Base-by-base conservation (phyloP, 2,888 invertebrate genomes). In the Strigamia transsilvanica region DNA sequence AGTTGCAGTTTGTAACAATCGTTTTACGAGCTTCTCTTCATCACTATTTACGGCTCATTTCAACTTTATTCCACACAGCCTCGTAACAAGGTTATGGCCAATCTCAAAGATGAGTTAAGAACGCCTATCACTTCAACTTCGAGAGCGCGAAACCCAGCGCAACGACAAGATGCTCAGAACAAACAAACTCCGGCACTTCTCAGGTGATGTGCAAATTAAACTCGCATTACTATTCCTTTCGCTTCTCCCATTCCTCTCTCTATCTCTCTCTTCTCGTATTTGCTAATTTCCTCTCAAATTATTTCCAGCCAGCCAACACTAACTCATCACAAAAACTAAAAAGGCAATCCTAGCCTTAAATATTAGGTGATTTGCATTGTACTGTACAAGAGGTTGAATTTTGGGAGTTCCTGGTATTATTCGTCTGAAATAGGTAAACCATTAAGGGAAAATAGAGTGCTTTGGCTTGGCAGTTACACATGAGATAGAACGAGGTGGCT, bases 1-100 rank as follows among this genome's bases (percentile, higher is more conserved):
- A 56, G 56, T 56, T 56, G 56, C 56, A 56, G 56, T 56, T 56
- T 56, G 56, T 56, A 56, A 56, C 56, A 56, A 56, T 56, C 56
- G 56, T 18, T 56, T 56, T 56, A 56, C 56, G 56, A 56, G 56
- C 56, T 56, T 56, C 56, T 56, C 56, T 56, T 56, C 56, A 56
- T 56, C 56, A 56, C 18, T 56, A 56, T 56, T 56, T 56, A 56
- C 56, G 56, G 18, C 56, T n/a, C 56, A 56, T 56, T 56, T 56
- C 18, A 56, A 56, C 56, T 56, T 56, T 56, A 56, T 56, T 56
- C 9, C 18, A 18, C 56, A 18, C 56, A 56, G n/a, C 18, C 56
- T 56, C 56, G 18, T 18, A 56, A 56, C 56, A 18, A 18, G 56
- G 56, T 56, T 56, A 56, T 56, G 18, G 18, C 56, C 56, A 56